Evolutionary conservation across 2,113 vertebrate genomes (phyloP).

Genomic region (Poeciliopsis prolifica): DNA sequence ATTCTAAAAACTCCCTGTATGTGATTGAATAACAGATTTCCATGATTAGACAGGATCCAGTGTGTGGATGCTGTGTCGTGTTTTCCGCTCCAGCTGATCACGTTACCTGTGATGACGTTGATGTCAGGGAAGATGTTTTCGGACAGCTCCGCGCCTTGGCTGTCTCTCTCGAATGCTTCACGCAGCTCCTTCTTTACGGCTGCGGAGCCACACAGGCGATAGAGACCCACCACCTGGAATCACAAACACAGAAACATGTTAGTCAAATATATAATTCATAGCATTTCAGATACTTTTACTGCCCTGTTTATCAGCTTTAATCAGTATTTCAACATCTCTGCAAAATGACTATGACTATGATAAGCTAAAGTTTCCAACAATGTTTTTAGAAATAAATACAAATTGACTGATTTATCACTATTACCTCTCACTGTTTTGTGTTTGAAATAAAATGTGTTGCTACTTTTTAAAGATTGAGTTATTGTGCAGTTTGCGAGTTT

Average conservation of each 20-base stretch:
- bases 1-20: background rate
- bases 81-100: background rate
- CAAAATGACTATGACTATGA: too few relatives aligned
- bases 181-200: constrained; percentile 98
- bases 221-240: constrained; percentile 94
- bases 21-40: constrained; percentile 1
- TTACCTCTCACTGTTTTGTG: background rate
- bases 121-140: constrained; percentile 95
- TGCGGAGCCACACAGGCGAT: constrained; percentile 94
- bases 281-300: constrained; percentile 39
- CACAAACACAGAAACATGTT: constrained; percentile 38
- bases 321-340: too few relatives aligned
- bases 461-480: background rate
- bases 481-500: too few relatives aligned
- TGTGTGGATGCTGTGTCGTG: background rate
- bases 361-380: too few relatives aligned
- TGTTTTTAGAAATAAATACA: background rate
- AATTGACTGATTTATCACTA: background rate
- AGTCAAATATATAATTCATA: constrained; percentile 47
- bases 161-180: constrained; percentile 95
- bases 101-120: constrained; percentile 97
- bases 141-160: constrained; percentile 85
- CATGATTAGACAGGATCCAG: constrained; percentile 1
- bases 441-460: background rate
- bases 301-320: constrained; percentile 1